Evolutionary conservation across 1,140 invertebrate species (phyloP).

Genomic region (Dreissena rostriformis): DNA sequence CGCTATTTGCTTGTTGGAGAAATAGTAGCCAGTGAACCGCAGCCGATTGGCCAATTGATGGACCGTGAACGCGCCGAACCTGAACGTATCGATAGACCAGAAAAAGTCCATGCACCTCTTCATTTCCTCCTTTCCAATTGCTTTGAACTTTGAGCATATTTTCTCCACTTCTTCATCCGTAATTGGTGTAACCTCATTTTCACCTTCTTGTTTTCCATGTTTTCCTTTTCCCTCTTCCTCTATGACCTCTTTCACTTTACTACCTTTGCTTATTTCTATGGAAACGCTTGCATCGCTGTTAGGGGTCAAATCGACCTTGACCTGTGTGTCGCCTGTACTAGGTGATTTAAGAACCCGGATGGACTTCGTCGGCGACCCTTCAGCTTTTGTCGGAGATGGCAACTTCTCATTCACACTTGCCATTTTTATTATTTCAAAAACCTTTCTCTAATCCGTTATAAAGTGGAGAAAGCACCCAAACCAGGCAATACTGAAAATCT

Average conservation of each 20-base stretch:
- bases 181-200: conserved; percentile 12
- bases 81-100: conserved; percentile 26
- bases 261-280: not conserved
- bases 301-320: not conserved
- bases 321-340: not conserved
- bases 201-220: too few species aligned
- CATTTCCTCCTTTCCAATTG: conserved; percentile 9
- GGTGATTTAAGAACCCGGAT: not conserved
- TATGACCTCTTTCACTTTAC: too few species aligned
- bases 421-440: too few species aligned
- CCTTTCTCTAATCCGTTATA: too few species aligned
- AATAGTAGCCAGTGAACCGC: not conserved
- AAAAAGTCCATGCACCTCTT: conserved; percentile 29
- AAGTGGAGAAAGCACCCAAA: too few species aligned
- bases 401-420: too few species aligned
- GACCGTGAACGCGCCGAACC: conserved; percentile 20
- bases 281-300: not conserved
- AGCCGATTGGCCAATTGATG: conserved; percentile 18
- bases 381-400: not conserved
- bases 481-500: too few species aligned
- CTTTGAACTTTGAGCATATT: conserved; percentile 15
- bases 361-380: not conserved
- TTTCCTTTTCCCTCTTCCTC: too few species aligned
- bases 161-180: conserved; percentile 36
- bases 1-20: not conserved